Evolutionary conservation across 2,113 vertebrate species (phyloP).

Genomic region (Thamnophis sirtalis): DNA sequence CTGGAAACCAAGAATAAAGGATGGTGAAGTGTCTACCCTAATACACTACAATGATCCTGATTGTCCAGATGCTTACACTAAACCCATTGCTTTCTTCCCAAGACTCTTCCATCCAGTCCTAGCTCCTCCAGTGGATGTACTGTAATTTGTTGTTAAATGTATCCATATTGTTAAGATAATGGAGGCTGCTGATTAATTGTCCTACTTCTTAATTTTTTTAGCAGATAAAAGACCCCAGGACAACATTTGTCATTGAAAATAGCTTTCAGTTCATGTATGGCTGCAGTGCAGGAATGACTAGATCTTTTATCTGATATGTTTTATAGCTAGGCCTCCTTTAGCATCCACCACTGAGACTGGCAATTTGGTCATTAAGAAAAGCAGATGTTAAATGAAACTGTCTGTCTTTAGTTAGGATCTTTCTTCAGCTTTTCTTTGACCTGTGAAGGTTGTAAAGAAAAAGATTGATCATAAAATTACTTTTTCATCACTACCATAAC

Average conservation of each 20-base stretch:
- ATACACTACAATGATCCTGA: not conserved
- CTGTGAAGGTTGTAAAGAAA: not conserved
- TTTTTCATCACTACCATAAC: not conserved
- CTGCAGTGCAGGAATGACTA: not conserved
- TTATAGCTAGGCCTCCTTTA: not conserved
- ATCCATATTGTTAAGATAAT: not conserved
- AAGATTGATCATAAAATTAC: not conserved
- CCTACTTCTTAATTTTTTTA: not conserved
- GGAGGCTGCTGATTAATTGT: not conserved
- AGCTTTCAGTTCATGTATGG: not conserved
- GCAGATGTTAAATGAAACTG: not conserved
- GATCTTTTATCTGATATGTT: not conserved
- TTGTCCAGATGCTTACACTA: not conserved
- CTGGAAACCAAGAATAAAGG: not conserved
- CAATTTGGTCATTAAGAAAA: not conserved
- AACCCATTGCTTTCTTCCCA: not conserved
- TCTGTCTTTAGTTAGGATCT: not conserved
- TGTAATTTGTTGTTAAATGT: not conserved
- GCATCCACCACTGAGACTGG: not conserved
- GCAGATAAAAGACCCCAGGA: not conserved
- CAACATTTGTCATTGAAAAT: not conserved
- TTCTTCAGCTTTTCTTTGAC: not conserved
- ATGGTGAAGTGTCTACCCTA: not conserved
- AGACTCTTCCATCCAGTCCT: not conserved
- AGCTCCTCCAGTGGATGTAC: not conserved